Conservation (phyloP, 2,888 invertebrate genomes). For the Helleia helle region DNA sequence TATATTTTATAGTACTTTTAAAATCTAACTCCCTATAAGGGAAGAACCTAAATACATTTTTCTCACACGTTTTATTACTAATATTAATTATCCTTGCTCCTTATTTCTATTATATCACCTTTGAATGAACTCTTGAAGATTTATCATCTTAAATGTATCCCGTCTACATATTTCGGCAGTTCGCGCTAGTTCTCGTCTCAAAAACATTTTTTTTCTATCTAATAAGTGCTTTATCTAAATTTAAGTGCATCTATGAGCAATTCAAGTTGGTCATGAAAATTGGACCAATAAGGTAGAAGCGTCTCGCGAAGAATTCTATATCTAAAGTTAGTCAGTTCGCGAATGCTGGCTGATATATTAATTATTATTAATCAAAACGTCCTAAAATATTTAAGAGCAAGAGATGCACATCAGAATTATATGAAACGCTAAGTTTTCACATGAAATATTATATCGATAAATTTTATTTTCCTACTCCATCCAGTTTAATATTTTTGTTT, state of each 20-base stretch:
- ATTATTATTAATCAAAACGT: background rate
- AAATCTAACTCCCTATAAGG: background rate
- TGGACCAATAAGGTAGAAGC: slow-evolving; percentile 47
- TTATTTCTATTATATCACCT: slow-evolving; percentile 24
- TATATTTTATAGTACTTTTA: too few relatives aligned
- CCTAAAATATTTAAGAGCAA: slow-evolving; percentile 6
- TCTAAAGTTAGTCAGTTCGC: slow-evolving; percentile 22
- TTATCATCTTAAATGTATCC: slow-evolving; percentile 21
- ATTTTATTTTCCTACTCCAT: background rate
- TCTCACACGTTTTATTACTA: slow-evolving; percentile 10
- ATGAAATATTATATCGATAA: slow-evolving; percentile 22
- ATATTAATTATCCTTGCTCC: slow-evolving; percentile 9
- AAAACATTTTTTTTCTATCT: slow-evolving; percentile 38
- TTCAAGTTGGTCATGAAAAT: slow-evolving; percentile 42
- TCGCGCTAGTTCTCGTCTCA: slow-evolving; percentile 43
- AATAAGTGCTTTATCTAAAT: slow-evolving; percentile 51
- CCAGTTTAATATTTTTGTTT: background rate
- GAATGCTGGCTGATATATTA: slow-evolving; percentile 2
- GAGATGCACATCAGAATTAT: slow-evolving; percentile 2
- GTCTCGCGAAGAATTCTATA: slow-evolving; percentile 28
- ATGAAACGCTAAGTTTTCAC: slow-evolving; percentile 44
- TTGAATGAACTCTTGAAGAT: slow-evolving; percentile 18
- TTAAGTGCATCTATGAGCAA: slow-evolving; percentile 63
- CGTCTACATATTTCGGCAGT: slow-evolving; percentile 48
- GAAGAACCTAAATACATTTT: slow-evolving; percentile 12